Conservation (phyloP, 2,888 invertebrate species). For the Cataglyphis livida region DNA sequence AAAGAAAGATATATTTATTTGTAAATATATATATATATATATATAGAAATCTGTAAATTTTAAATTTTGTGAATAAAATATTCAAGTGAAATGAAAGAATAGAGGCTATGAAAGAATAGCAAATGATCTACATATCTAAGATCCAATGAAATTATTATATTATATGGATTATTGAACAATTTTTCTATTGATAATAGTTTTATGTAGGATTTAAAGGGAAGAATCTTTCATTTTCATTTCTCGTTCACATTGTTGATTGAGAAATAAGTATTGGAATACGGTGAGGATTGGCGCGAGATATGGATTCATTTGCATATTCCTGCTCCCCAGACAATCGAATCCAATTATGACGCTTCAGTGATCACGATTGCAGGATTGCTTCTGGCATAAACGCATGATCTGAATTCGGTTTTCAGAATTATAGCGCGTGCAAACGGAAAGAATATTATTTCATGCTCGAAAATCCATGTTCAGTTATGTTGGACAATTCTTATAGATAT, state of each 20-base stretch:
- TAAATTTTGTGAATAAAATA: background rate
- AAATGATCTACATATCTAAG: background rate
- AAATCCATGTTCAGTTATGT: constrained; percentile 23
- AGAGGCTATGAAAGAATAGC: background rate
- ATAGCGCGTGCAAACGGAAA: constrained; percentile 21
- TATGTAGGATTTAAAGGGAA: constrained; percentile 11
- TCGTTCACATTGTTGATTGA: constrained; percentile 34
- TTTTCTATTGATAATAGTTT: background rate
- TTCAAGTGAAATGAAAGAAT: background rate
- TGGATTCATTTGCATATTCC: constrained; percentile 76
- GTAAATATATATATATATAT: no score
- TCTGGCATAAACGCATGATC: constrained; percentile 51
- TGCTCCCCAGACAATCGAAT: constrained; percentile 74
- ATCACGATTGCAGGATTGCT: constrained; percentile 52
- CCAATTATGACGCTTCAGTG: constrained; percentile 72
- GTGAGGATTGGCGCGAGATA: constrained; percentile 47
- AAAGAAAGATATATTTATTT: background rate
- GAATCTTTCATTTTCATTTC: constrained; percentile 48
- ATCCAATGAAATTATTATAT: background rate
- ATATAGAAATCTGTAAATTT: background rate
- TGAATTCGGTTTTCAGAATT: constrained; percentile 53
- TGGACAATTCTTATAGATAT: background rate
- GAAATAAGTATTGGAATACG: constrained; percentile 59
- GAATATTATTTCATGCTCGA: constrained; percentile 33
- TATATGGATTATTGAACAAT: constrained; percentile 6